Evolutionary conservation across 2,113 vertebrate species (phyloP), one percentile per base, ranked within the genome.

Genomic region (Notarius quadriscutis): DNA sequence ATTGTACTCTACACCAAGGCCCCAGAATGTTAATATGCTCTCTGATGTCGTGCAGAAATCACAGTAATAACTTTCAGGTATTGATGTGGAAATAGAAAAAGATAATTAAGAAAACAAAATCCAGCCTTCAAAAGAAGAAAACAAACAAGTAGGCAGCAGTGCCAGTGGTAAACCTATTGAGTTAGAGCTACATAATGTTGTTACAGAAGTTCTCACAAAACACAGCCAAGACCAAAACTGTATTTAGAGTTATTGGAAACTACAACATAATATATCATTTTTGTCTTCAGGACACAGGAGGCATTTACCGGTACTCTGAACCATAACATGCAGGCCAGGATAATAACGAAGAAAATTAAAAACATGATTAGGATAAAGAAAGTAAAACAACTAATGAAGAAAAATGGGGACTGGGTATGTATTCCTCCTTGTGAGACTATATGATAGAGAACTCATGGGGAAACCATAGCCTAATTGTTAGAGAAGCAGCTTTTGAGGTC

Each of bases 191-290:
- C 63, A 58, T 71, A 67, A 60, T n/a, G 4, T 20, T 62, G 34
- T 77, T 77, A 75, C 57, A 85, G 69, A 77, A 9, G 57, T 60
- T 74, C 77, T 50, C 71, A 62, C n/a, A 55, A 63, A 85, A 77
- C 17, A 27, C 30, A 86, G 30, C 78, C 78, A 69, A 71, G 75
- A 78, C 34, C 27, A 57, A 48, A 81, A 10, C 60, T 41, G 69
- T 34, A 75, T 74, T 30, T 55, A 65, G 60, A 17, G 62, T 6
- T 71, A 22, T 77, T 75, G 30, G 30, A 81, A 57, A 57, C 6
- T 65, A 67, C 7, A 12, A 17, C 8, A 41, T 41, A 0, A 53
- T 1, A 48, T 18, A 22, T 65, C 1, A 14, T 55, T 41, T 71
- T 67, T 30, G 53, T 53, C 78, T 69, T 20, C 53, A 41, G 41